Base-by-base conservation (phyloP, 2,113 vertebrate genomes). In the Elephantulus edwardii region DNA sequence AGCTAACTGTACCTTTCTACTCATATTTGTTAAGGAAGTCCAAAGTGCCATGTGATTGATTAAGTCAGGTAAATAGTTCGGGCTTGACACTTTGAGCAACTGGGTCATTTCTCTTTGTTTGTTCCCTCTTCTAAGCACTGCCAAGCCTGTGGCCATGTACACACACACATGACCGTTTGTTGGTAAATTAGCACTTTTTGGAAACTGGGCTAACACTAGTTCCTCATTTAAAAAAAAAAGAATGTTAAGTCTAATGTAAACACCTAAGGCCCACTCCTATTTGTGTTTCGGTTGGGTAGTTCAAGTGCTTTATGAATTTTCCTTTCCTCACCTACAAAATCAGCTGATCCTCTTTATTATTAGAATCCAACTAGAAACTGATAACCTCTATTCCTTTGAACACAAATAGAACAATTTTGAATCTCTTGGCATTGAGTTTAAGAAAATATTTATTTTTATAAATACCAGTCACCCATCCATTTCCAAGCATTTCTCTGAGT, bases 161-260 rank as follows among this genome's bases (percentile, higher is more conserved):
- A 93, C 58, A 95, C 92, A 90, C 38, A 90, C 38, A 71, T 83
- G 83, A 0, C 28, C 60, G 44, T 60, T 94, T 90, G 78, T 90
- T 93, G 94, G 95, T 93, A 97, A 97, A 96, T 96, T 91, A 92
- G 83, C 96, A 85, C 83, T 96, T 96, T 97, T 96, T 97, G 94
- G 96, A 97, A 98, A 96, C 30, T 92, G 95, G 96, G 93, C 92
- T 95, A 90, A 92, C 20, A 24, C 40, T 83, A 88, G 66, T 95
- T 95, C 92, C 85, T 94, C 72, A 85, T 88, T 85, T 88, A 24
- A 88, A 84, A 74, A 86, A 96, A 94, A 96, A 91, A 54, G 81
- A 95, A 86, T 46, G 84, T 54, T 94, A 96, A 97, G 72, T 86
- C 95, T 62, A 96, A 62, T 94, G 96, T 92, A 97, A 98, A 97